Base-by-base conservation (phyloP, 2,888 invertebrate genomes). In the Drosophila atripex region DNA sequence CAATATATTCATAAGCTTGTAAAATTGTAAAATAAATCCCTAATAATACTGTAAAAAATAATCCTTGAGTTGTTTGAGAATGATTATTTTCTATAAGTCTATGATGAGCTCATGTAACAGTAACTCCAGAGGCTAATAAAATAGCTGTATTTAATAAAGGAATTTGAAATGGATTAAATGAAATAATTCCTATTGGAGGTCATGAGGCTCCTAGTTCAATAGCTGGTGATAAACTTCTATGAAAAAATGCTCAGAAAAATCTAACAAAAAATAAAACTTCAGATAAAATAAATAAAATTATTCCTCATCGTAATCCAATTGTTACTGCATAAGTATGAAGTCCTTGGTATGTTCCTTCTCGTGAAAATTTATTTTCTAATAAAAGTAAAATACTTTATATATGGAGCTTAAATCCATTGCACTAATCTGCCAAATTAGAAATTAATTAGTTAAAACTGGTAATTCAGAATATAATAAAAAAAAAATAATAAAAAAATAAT, bases 121-220 rank as follows among this genome's bases (percentile, higher is more conserved):
- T 93, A 57, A 95, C 91, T 59, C 95, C 95, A 75, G 95, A 95
- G 0, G 94, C 92, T 91, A 95, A 91, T 91, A 96, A 91, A 92
- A 96, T 94, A 90, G 94, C 93, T 9, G 95, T 95, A 92, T 96
- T 96, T 90, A 95, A 89, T 80, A 95, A 64, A 0, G 95, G 95
- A 79, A 95, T 94, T 93, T 94, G 93, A 70, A 94, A 93, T 0
- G 95, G 94, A 30, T 95, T 95, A 92, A 95, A 94, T 0, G 94
- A 89, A 0, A 71, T 80, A 92, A 95, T 94, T 73, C 93, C 93
- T 78, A 90, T 86, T 0, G 95, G 95, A 0, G 95, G 95, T 93
- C 95, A 95, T 16, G 90, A 92, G 73, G 91, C 89, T 6, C 94
- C 94, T 18, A 18, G n/a, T n/a, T n/a, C 2, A 82, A 93, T 91